Base-by-base conservation (phyloP, 2,888 invertebrate genomes). In the Sicus ferrugineus region DNA sequence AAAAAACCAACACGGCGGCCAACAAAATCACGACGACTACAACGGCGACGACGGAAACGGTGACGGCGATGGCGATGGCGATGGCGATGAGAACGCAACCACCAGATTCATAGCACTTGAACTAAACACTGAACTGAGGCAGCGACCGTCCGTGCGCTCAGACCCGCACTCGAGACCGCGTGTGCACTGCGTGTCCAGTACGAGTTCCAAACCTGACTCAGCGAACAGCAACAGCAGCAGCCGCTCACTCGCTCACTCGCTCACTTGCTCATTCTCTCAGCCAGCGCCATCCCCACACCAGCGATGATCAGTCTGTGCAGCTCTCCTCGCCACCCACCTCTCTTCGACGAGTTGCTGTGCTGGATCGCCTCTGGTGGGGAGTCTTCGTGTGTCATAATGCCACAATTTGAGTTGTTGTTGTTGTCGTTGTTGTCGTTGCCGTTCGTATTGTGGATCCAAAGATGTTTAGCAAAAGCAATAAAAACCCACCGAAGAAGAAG, bases 61-160 rank as follows among this genome's bases (percentile, higher is more conserved):
- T 46, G n/a, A 52, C 46, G 65, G 21, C 65, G 65, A 56, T 48
- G 61, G 56, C 48, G 34, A 52, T 26, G 63, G 58, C 38, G 52
- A 64, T 46, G 62, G 23, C 58, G 67, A 67, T 56, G 67, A 67
- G 59, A 67, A 59, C 67, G 23, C 56, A 23, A 19, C 66, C 65
- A 72, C 72, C 69, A 69, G 67, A 67, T 70, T 69, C 72, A 63
- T 46, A 72, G 72, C 70, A 71, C 72, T 71, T 67, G 69, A 70
- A 72, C 69, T 64, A 67, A 70, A 67, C 67, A 72, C 72, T 72
- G 61, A 70, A 67, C 19, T 52, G 50, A 56, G 34, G 38, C 65
- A 65, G 28, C 58, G 34, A 16, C n/a, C 46, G 65, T 14, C 56
- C 52, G 67, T 68, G 48, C 58, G 69, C 66, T 66, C 61, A 66